Base-by-base conservation (phyloP, 2,888 invertebrate species). In the Zonitis immaculata region DNA sequence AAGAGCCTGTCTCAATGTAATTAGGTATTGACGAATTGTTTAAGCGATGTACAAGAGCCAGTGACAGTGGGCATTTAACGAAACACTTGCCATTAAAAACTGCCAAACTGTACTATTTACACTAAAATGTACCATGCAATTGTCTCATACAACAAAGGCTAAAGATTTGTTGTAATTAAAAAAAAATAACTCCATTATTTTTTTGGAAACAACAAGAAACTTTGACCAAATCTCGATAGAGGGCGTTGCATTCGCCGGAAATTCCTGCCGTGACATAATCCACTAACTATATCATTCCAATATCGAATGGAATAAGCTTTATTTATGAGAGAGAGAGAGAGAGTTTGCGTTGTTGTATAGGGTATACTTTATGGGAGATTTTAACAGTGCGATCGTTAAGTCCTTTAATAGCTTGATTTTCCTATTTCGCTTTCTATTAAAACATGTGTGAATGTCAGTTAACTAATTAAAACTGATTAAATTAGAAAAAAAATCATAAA, bases 331-430 rank as follows among this genome's bases (percentile, higher is more conserved):
- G n/a, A n/a, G n/a, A n/a, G n/a, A n/a, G n/a, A n/a, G 55, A 63
- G 54, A 60, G 59, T 52, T 62, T 60, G 57, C 58, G 59, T 63
- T 64, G n/a, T n/a, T n/a, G n/a, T n/a, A 59, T 64, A 59, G 61
- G 61, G 62, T 52, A 49, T 27, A 63, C 62, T 63, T 65, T 63
- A 64, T 60, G 58, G 57, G 60, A 56, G 54, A 58, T 54, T 59
- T 61, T 62, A 59, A 63, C 47, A n/a, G n/a, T 47, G 46, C 25
- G 48, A 56, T 51, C 51, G 42, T 53, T 51, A 51, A 48, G 43
- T 8, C 48, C 51, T 46, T 47, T 53, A 57, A 57, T 57, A 51
- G 57, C 54, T 53, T 51, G 48, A 54, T 57, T 47, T 47, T 47
- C 35, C 51, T 51, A n/a, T n/a, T 51, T 54, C 45, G 42, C 54